Base-by-base conservation (phyloP, 2,113 vertebrate genomes). In the Cynocephalus volans region DNA sequence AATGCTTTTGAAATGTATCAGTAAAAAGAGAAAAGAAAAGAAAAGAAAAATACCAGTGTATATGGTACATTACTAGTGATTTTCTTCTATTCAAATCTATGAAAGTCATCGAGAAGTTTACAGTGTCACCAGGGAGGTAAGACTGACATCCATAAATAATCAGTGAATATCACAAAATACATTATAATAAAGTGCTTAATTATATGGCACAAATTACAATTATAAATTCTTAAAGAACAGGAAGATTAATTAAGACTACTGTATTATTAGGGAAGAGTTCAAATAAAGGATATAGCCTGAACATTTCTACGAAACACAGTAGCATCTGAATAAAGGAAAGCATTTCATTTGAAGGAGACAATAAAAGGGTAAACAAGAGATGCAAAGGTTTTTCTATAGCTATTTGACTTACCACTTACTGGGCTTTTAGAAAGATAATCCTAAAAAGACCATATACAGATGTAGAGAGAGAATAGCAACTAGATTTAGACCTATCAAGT, bases 241-340 rank as follows among this genome's bases (percentile, higher is more conserved):
- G 7, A 76, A 41, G 23, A 90, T 81, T 95, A 95, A 88, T 92
- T 94, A 79, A 95, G 72, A 75, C 17, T 77, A 12, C 33, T 85
- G 5, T 95, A 81, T 77, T 96, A 58, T 45, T 88, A 93, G 48
- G 58, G 62, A 95, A 91, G 50, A 28, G 33, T 90, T 92, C 88
- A 97, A 88, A 48, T 36, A 60, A 88, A 75, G 10, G 2, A 36
- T 70, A 50, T 77, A 72, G 2, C 23, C 62, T 89, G 23, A 83
- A 64, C 23, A 95, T 75, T 94, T 83, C 36, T 31, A n/a, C 83
- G 90, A 90, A 82, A 23, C 56, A 95, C 5, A n/a, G 64, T 48
- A 15, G 26, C 70, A 70, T 84, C 69, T 84, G 58, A 79, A 80
- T 92, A 81, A 80, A 76, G 11, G 41, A 81, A 5, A 91, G 4